Evolutionary conservation across 2,797 vertebrate species (phyloP).

Genomic region (Perodicticus potto): DNA sequence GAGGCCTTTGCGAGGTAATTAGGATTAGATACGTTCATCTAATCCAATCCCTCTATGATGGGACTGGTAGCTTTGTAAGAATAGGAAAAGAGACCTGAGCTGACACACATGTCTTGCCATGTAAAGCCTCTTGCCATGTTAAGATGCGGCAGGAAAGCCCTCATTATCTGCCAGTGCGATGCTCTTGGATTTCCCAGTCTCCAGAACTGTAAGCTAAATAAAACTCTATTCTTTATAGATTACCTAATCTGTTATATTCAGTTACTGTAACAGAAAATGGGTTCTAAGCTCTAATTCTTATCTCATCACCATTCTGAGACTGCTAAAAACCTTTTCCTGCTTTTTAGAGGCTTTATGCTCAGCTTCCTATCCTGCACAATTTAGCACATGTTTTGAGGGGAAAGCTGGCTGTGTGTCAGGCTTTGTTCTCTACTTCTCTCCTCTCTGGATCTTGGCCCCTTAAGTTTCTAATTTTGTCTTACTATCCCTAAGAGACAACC

Average conservation of each 20-base stretch:
- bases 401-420: slow-evolving; percentile 49
- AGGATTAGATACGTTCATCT: not conserved
- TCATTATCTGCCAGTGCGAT: too few species aligned
- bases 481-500: slow-evolving; percentile 6
- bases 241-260: too few species aligned
- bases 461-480: slow-evolving; percentile 68
- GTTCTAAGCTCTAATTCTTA: slow-evolving; percentile 39
- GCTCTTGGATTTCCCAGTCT: too few species aligned
- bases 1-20: not conserved
- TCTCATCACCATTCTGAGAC: slow-evolving; percentile 2
- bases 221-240: too few species aligned
- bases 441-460: slow-evolving; percentile 42
- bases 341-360: slow-evolving; percentile 13
- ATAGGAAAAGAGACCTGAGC: not conserved
- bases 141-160: not conserved
- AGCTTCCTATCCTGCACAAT: not conserved
- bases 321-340: not conserved
- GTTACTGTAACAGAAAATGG: not conserved
- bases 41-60: not conserved
- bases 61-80: not conserved
- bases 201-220: too few species aligned
- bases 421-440: slow-evolving; percentile 37
- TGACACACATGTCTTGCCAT: not conserved
- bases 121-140: not conserved
- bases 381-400: slow-evolving; percentile 20